These are phyloP conservation scores for Seriola quinqueradiata DNA, from an alignment of 2,113 vertebrate genomes.

Conservation along the genomic window DNA sequence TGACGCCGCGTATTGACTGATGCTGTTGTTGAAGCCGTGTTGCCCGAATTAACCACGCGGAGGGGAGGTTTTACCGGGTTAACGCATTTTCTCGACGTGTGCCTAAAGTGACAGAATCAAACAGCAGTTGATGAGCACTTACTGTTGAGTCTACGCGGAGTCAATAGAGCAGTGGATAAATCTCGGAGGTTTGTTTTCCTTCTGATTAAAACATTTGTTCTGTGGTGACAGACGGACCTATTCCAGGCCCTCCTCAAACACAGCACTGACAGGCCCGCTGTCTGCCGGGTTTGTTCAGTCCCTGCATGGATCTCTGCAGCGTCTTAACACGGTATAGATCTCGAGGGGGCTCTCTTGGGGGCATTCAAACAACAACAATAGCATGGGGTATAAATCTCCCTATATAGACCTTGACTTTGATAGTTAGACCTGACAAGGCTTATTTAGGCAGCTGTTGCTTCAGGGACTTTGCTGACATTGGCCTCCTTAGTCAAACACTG, in stretches of 20 bases:
- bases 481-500: slow-evolving; percentile 66
- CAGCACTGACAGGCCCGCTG: slow-evolving; percentile 29
- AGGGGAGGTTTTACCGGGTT: background rate
- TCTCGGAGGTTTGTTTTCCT: slow-evolving; percentile 56
- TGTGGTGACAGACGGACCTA: slow-evolving; percentile 41
- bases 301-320: slow-evolving; percentile 32
- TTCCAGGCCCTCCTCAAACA: slow-evolving; percentile 67
- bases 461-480: slow-evolving; percentile 54
- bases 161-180: slow-evolving; percentile 36
- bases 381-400: slow-evolving; percentile 60
- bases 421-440: slow-evolving; percentile 47
- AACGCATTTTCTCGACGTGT: background rate
- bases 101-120: slow-evolving; percentile 26
- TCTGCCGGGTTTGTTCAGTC: slow-evolving; percentile 48
- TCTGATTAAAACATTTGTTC: slow-evolving; percentile 65
- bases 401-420: slow-evolving; percentile 41
- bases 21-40: background rate
- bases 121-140: slow-evolving; percentile 27
- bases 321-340: slow-evolving; percentile 40
- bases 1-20: slow-evolving; percentile 10
- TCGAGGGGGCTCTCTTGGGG: slow-evolving; percentile 10
- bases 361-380: slow-evolving; percentile 66
- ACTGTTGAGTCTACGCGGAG: slow-evolving; percentile 31
- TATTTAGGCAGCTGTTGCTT: slow-evolving; percentile 69
- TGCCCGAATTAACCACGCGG: background rate